phyloP scores from a whole-genome alignment of 2,888 invertebrate species.

The Diadromus collaris region DNA sequence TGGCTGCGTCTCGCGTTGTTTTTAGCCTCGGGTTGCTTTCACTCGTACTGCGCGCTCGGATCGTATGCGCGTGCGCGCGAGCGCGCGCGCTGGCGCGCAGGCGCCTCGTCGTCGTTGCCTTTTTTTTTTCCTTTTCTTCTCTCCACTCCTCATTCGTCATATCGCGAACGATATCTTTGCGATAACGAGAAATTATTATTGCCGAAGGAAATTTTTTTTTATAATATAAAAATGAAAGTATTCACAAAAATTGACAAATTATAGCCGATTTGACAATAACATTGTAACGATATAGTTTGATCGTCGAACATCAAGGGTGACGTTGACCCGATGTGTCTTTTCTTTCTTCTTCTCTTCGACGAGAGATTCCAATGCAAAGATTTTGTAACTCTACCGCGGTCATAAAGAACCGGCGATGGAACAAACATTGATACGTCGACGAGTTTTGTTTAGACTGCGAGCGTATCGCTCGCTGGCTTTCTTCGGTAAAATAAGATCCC shows the following conservation, averaged over 20 bases:
- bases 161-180: slow-evolving; percentile 3
- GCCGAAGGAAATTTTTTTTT: too few relatives aligned
- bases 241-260: not conserved
- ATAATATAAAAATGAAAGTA: not conserved
- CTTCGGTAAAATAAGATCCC: not conserved
- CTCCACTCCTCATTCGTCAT: slow-evolving; percentile 21
- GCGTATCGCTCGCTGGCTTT: not conserved
- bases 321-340: not conserved
- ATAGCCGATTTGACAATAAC: not conserved
- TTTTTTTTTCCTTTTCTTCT: slow-evolving; percentile 8
- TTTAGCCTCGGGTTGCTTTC: slow-evolving; percentile 60
- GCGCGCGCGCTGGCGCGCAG: not conserved
- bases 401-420: not conserved
- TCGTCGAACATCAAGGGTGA: not conserved
- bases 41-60: slow-evolving; percentile 40
- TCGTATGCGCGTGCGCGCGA: not conserved
- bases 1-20: slow-evolving; percentile 49
- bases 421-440: not conserved
- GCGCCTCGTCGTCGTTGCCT: slow-evolving; percentile 8
- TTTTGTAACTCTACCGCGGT: not conserved
- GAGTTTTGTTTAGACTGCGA: not conserved
- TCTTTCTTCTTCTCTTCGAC: not conserved
- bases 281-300: not conserved
- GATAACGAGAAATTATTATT: slow-evolving; percentile 25
- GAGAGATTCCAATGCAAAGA: not conserved